Conservation (phyloP, 2,113 vertebrate species). For the Ploceus nigricollis region DNA sequence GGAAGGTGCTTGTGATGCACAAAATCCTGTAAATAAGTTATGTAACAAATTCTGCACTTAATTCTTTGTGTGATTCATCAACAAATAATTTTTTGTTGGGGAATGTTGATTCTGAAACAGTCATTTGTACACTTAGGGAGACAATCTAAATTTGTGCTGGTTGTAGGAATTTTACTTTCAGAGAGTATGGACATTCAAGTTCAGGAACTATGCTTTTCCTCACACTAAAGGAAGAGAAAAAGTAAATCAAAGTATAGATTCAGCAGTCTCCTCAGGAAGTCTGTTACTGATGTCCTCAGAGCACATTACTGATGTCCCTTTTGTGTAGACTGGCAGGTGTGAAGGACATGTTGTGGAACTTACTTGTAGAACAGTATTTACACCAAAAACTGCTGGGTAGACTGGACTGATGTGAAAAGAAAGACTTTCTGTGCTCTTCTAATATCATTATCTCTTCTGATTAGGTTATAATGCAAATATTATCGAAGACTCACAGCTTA, state of each 20-base stretch:
- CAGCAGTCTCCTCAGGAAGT: background rate
- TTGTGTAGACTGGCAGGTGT: background rate
- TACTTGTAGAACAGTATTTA: background rate
- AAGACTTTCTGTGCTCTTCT: constrained; percentile 1
- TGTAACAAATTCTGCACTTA: background rate
- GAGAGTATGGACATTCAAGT: background rate
- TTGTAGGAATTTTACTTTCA: background rate
- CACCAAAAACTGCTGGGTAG: background rate
- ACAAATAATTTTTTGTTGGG: background rate
- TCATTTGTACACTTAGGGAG: background rate
- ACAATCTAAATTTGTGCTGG: background rate
- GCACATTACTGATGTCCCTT: background rate
- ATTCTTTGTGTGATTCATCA: background rate
- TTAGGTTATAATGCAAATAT: constrained; percentile 49
- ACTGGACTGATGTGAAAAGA: constrained; percentile 6
- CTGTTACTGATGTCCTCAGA: background rate
- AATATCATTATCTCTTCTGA: constrained; percentile 13
- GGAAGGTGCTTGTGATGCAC: background rate
- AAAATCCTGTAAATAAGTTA: background rate
- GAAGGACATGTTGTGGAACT: background rate
- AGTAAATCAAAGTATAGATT: background rate
- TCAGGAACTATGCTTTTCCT: background rate
- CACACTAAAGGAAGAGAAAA: background rate
- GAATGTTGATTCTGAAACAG: background rate
- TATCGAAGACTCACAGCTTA: background rate